Evolutionary conservation across 1,140 invertebrate species (phyloP).

Genomic region (Muscidifurax raptorellus): DNA sequence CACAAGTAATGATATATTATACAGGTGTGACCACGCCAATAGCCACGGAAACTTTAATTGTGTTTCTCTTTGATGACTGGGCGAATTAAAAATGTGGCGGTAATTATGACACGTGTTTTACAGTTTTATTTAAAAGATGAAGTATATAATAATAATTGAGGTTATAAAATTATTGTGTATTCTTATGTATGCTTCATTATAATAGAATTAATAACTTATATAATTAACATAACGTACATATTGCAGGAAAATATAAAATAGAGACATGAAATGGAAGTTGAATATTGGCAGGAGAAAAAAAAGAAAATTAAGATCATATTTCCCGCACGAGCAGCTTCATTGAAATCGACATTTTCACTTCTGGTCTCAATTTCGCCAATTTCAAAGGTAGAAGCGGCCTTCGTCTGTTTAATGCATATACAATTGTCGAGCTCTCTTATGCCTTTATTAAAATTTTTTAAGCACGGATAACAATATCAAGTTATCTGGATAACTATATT

Average conservation of each 20-base stretch:
- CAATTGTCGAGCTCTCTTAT: not conserved
- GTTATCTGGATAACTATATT: no score
- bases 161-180: no score
- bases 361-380: not conserved
- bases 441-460: slow-evolving; percentile 32
- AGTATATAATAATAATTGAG: no score
- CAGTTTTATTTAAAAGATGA: no score
- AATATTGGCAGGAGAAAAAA: not conserved
- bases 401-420: not conserved
- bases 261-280: not conserved
- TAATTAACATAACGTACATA: no score
- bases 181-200: no score
- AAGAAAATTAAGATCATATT: slow-evolving; percentile 30
- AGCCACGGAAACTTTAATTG: not conserved
- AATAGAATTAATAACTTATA: no score
- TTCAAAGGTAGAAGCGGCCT: not conserved
- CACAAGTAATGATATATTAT: not conserved
- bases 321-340: not conserved
- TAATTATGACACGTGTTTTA: no score
- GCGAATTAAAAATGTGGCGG: no score
- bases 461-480: not conserved
- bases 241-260: not conserved
- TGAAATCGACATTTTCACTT: not conserved
- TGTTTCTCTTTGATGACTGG: not conserved
- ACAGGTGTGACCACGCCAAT: not conserved